Base-by-base conservation (phyloP, 2,797 vertebrate genomes). In the Cyprinodon diabolis region DNA sequence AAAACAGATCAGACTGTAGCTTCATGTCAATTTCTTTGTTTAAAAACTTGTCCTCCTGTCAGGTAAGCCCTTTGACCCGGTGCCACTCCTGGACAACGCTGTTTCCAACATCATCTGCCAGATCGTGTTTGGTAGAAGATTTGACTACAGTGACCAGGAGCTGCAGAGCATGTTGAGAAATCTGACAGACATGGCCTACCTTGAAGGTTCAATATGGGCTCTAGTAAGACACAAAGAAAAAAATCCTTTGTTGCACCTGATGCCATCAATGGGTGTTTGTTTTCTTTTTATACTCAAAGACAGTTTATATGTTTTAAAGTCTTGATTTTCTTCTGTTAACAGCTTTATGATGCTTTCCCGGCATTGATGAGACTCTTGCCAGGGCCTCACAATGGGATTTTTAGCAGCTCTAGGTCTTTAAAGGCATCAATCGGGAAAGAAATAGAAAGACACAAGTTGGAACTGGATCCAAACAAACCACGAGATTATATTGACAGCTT, bases 401-500 rank as follows among this genome's bases (percentile, higher is more conserved):
- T 95, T 74, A 88, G 57, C 69, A 83, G 85, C 83, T 89, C 87
- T 70, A 82, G 66, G 57, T 84, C 81, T 69, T 69, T 96, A 75
- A 87, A 87, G 81, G 83, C 84, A 0, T 93, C 95, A 13, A 95
- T 96, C 67, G 75, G 56, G 62, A 70, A 66, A 54, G 30, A 30
- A 30, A 30, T 96, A 0, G 74, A 88, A 21, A 82, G 90, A 68
- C 96, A 97, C 81, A 95, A 94, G 89, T 71, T 85, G 57, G 91
- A 93, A 0, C 78, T 96, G 75, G 94, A 97, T 54, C 92, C 94
- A 49, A 80, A 68, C 77, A 90, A 88, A 69, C 93, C 92, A 0
- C 82, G 77, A 0, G 94, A 96, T 47, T 92, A 96, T 30, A 95
- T 96, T 0, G 96, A 96, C 35, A 84, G 87, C 76, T 96, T 96